Conservation (phyloP, 2,113 vertebrate genomes). For the Hydrochoerus hydrochaeris region DNA sequence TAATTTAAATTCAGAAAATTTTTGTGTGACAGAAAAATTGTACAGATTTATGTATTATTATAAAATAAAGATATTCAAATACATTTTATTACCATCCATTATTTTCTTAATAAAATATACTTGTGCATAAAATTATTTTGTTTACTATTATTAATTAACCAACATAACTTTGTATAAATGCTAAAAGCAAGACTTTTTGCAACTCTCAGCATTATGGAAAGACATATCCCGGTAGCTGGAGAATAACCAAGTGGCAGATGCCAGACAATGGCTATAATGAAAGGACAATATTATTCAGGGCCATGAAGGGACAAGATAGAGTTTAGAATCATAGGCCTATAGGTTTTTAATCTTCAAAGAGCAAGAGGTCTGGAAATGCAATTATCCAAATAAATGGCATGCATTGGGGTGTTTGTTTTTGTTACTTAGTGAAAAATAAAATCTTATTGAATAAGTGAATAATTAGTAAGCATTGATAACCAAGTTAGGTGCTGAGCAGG, state of each 20-base stretch:
- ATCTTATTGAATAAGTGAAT: conserved; percentile 22
- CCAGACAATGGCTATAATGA: not conserved
- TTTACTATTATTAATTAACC: not conserved
- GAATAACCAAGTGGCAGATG: not conserved
- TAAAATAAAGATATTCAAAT: not conserved
- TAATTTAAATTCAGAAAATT: not conserved
- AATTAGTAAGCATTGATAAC: not conserved
- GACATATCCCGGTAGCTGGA: not conserved
- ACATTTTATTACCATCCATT: not conserved
- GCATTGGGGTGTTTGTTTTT: not conserved
- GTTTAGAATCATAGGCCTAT: not conserved
- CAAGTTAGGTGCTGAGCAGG: not conserved
- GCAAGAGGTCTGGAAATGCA: not conserved
- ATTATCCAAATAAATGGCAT: not conserved
- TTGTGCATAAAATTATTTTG: not conserved
- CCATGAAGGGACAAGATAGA: not conserved
- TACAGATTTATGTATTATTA: not conserved
- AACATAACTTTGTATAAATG: not conserved
- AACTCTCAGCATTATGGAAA: not conserved
- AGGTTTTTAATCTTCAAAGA: not conserved
- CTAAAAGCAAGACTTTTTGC: not conserved
- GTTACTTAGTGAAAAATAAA: conserved; percentile 8
- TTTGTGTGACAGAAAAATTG: not conserved
- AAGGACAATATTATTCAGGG: fast-evolving
- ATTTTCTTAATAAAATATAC: conserved; percentile 6